phyloP scores from a whole-genome alignment of 2,888 invertebrate genomes.

The Neocrepidodera transversa region DNA sequence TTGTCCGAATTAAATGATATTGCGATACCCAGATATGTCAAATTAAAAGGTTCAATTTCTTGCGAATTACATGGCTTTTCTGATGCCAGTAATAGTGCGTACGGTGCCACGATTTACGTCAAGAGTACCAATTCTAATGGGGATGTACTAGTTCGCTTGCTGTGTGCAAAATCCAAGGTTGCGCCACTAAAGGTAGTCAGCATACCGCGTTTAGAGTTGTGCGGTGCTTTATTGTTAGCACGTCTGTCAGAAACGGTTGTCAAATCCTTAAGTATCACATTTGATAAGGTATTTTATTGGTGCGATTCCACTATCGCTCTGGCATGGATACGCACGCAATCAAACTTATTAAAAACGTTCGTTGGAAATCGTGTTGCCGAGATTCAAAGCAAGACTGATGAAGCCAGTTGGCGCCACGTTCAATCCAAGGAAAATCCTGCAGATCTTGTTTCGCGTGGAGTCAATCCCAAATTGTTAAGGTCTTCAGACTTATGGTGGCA shows the following conservation, averaged over 20 bases:
- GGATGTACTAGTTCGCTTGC: slow-evolving; percentile 25
- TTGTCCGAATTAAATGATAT: slow-evolving; percentile 32
- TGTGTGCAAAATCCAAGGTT: slow-evolving; percentile 34
- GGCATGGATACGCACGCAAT: slow-evolving; percentile 24
- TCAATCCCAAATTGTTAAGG: no score
- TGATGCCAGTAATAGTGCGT: slow-evolving; percentile 31
- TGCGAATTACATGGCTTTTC: slow-evolving; percentile 34
- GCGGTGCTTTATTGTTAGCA: slow-evolving; percentile 30
- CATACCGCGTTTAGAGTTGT: slow-evolving; percentile 26
- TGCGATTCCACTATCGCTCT: slow-evolving; percentile 32
- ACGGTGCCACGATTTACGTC: slow-evolving; percentile 34
- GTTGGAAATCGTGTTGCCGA: slow-evolving; percentile 30
- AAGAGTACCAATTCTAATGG: slow-evolving; percentile 22
- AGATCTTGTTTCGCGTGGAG: not conserved
- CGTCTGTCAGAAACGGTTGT: slow-evolving; percentile 23
- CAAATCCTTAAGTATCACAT: slow-evolving; percentile 8
- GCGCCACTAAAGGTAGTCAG: slow-evolving; percentile 34
- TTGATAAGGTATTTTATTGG: slow-evolving; percentile 21
- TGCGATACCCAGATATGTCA: slow-evolving; percentile 25
- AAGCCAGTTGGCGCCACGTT: not conserved
- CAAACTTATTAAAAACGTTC: slow-evolving; percentile 32
- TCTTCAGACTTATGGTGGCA: slow-evolving; percentile 24
- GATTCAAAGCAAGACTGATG: slow-evolving; percentile 26
- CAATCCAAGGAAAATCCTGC: not conserved
- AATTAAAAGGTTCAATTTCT: slow-evolving; percentile 15